Evolutionary conservation across 2,113 vertebrate genomes (phyloP).

Genomic region (Nannospalax galili): DNA sequence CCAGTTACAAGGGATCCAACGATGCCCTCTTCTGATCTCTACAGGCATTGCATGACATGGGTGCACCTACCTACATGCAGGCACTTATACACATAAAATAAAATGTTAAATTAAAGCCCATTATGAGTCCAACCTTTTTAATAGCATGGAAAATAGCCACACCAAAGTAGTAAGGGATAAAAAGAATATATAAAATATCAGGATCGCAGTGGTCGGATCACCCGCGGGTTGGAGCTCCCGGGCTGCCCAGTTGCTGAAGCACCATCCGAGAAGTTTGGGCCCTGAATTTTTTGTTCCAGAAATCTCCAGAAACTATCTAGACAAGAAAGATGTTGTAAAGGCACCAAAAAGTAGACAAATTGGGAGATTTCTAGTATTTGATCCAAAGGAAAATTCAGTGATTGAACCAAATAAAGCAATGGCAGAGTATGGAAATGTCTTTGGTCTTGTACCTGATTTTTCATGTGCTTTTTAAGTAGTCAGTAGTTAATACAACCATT

Average conservation of each 20-base stretch:
- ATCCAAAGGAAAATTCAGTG: constrained; percentile 71
- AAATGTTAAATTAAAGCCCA: not conserved
- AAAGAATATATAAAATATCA: too few species aligned
- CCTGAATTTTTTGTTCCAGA: constrained; percentile 66
- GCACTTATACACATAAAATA: too few species aligned
- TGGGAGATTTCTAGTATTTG: constrained; percentile 54
- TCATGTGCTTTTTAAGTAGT: constrained; percentile 81
- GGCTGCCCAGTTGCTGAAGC: too few species aligned
- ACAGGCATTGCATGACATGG: too few species aligned
- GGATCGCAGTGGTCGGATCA: too few species aligned
- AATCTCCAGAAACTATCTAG: constrained; percentile 65
- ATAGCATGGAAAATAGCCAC: not conserved
- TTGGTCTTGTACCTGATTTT: constrained; percentile 71
- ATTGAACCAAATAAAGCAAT: constrained; percentile 72
- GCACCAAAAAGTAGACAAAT: constrained; percentile 64
- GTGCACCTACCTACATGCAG: too few species aligned
- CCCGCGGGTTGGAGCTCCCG: too few species aligned
- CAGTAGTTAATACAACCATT: constrained; percentile 80
- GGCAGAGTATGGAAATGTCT: constrained; percentile 73
- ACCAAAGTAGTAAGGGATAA: not conserved
- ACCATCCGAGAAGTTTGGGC: too few species aligned
- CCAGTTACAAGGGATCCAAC: too few species aligned
- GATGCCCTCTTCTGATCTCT: too few species aligned
- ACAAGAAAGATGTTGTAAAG: constrained; percentile 69
- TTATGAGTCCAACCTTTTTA: too few species aligned